These are phyloP conservation scores for Ectemnius cavifrons DNA, from an alignment of 2,888 invertebrate species.

Conservation along the genomic window DNA sequence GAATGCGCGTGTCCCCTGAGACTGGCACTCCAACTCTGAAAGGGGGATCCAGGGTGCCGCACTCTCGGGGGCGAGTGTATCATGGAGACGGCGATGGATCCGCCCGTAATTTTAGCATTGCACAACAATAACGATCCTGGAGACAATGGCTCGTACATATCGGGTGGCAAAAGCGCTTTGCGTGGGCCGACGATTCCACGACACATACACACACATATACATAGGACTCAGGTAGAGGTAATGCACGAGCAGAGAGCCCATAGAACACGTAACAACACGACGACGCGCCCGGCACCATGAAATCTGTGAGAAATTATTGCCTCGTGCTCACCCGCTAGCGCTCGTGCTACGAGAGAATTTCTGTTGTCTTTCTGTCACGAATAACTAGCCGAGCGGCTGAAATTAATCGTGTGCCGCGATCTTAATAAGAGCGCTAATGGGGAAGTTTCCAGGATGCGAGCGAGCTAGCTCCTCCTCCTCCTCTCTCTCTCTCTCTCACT, in stretches of 20 bases:
- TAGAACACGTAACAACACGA: too few species aligned
- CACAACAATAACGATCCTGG: constrained; percentile 63
- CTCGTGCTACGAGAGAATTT: constrained; percentile 47
- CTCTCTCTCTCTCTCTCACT: not conserved
- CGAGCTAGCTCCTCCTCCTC: constrained; percentile 12
- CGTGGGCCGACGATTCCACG: constrained; percentile 58
- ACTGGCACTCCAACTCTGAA: not conserved
- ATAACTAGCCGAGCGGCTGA: constrained; percentile 42
- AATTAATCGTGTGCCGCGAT: constrained; percentile 53
- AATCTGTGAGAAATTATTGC: constrained; percentile 45
- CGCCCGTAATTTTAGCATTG: constrained; percentile 63
- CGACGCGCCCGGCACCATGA: constrained; percentile 13
- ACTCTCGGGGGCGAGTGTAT: constrained; percentile 47
- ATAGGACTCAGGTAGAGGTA: not conserved
- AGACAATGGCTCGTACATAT: constrained; percentile 69
- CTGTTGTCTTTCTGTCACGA: constrained; percentile 54
- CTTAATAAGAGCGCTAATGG: constrained; percentile 62
- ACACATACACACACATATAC: not conserved
- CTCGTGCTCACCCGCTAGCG: constrained; percentile 27
- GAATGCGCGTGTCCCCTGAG: not conserved
- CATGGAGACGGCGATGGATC: constrained; percentile 51
- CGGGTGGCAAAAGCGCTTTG: constrained; percentile 67
- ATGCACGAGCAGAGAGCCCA: too few species aligned
- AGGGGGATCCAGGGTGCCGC: not conserved
- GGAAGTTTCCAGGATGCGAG: constrained; percentile 39